A percentile compares a stretch with the other conserved stretches of the same genome.
These are phyloP conservation scores for Penaeus japonicus DNA, from an alignment of 1,140 invertebrate species.

Conservation along the genomic window DNA sequence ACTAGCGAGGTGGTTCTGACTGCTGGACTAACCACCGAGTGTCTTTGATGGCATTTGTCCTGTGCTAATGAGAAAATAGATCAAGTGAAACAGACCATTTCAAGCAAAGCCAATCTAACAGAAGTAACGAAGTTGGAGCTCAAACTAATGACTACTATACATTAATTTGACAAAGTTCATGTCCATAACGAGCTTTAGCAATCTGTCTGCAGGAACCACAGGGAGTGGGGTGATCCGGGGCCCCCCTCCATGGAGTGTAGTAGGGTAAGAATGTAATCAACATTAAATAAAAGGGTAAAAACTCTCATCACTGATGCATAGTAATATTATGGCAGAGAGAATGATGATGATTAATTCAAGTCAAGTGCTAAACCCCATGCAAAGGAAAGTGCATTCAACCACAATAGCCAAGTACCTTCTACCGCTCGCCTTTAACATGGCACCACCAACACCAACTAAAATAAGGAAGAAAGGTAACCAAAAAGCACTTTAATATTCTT, in stretches of 20 bases:
- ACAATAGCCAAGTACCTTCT: slow-evolving; percentile 59
- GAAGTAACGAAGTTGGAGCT: slow-evolving; percentile 49
- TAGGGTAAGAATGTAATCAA: slow-evolving; percentile 52
- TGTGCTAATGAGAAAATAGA: slow-evolving; percentile 46
- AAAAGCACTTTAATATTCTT: slow-evolving; percentile 50
- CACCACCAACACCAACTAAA: slow-evolving; percentile 60
- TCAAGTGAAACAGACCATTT: slow-evolving; percentile 53
- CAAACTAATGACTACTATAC: slow-evolving; percentile 47
- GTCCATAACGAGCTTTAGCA: slow-evolving; percentile 47
- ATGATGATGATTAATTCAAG: slow-evolving; percentile 53
- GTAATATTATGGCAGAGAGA: slow-evolving; percentile 56
- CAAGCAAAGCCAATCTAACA: slow-evolving; percentile 55
- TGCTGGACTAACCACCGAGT: slow-evolving; percentile 32
- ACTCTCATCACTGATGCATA: slow-evolving; percentile 52
- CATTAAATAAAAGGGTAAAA: slow-evolving; percentile 48
- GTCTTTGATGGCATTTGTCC: slow-evolving; percentile 40
- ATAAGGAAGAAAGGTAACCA: slow-evolving; percentile 55
- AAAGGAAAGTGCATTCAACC: slow-evolving; percentile 57
- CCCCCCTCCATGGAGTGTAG: slow-evolving; percentile 54
- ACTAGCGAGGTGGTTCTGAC: slow-evolving; percentile 42
- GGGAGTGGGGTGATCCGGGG: slow-evolving; percentile 43
- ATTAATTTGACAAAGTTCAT: slow-evolving; percentile 50
- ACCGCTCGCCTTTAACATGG: slow-evolving; percentile 58
- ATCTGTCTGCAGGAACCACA: slow-evolving; percentile 45
- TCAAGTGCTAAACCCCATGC: slow-evolving; percentile 57